Percentiles rank a stretch among this genome's conserved stretches.
Conservation (phyloP, 1,140 invertebrate species). For the Nautilus pompilius region DNA sequence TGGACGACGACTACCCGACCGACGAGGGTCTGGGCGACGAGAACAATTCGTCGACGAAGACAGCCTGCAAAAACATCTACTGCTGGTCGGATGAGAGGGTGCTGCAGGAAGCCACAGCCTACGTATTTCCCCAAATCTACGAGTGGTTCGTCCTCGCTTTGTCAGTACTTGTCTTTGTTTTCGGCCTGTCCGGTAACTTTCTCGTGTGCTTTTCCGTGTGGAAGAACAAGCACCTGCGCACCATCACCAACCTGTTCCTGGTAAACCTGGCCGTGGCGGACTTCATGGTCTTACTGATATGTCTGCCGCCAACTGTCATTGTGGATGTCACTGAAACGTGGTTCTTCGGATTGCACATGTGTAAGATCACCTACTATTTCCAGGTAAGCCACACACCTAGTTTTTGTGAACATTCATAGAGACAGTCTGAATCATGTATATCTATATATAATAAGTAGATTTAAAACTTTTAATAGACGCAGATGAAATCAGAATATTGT, state of each 20-base stretch:
- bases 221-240: constrained; percentile 77
- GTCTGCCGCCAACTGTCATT: constrained; percentile 79
- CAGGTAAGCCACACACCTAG: constrained; percentile 74
- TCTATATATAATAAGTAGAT: no score
- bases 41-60: no score
- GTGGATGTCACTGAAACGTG: constrained; percentile 83
- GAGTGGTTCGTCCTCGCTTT: constrained; percentile 48
- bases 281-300: constrained; percentile 83
- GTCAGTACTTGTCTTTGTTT: constrained; percentile 69
- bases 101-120: no score
- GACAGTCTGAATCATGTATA: no score
- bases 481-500: no score
- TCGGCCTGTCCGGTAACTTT: constrained; percentile 81
- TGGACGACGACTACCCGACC: no score
- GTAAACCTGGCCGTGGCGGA: constrained; percentile 88
- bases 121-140: constrained; percentile 10
- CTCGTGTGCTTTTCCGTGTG: constrained; percentile 84
- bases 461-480: no score
- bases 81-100: no score
- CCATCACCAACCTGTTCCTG: constrained; percentile 89
- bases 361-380: constrained; percentile 79
- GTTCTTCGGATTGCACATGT: constrained; percentile 76
- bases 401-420: no score
- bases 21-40: no score
- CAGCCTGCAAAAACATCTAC: no score